Conservation (phyloP, 2,797 vertebrate genomes). For the Periparus ater region DNA sequence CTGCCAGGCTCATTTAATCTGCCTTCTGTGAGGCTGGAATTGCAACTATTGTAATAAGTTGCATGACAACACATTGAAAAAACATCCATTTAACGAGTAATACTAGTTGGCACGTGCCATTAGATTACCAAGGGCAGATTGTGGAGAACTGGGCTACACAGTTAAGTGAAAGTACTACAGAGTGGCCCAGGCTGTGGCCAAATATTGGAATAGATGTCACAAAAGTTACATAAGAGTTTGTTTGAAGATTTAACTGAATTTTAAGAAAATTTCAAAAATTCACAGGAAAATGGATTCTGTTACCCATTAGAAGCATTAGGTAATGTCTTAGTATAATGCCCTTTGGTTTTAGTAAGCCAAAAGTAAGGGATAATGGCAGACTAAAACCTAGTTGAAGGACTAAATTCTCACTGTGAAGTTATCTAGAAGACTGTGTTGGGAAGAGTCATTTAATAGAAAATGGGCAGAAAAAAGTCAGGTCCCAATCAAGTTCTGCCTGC, state of each 20-base stretch:
- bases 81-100: not conserved
- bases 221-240: not conserved
- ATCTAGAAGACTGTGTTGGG: not conserved
- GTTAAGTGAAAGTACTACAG: not conserved
- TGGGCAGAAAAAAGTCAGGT: not conserved
- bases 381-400: not conserved
- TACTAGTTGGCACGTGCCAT: fast-evolving
- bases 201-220: not conserved
- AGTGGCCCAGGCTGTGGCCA: not conserved
- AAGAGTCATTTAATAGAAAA: not conserved
- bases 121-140: not conserved
- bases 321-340: not conserved
- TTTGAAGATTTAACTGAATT: not conserved
- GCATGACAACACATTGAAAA: not conserved
- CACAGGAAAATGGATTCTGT: not conserved
- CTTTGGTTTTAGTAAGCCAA: not conserved
- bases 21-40: not conserved
- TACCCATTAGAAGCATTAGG: not conserved
- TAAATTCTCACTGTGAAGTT: not conserved
- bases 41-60: not conserved
- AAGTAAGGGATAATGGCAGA: not conserved
- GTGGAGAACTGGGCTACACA: not conserved
- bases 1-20: not conserved
- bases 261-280: not conserved
- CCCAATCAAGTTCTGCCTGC: not conserved